phyloP scores from a whole-genome alignment of 2,113 vertebrate genomes.

The Scolopax mira region DNA sequence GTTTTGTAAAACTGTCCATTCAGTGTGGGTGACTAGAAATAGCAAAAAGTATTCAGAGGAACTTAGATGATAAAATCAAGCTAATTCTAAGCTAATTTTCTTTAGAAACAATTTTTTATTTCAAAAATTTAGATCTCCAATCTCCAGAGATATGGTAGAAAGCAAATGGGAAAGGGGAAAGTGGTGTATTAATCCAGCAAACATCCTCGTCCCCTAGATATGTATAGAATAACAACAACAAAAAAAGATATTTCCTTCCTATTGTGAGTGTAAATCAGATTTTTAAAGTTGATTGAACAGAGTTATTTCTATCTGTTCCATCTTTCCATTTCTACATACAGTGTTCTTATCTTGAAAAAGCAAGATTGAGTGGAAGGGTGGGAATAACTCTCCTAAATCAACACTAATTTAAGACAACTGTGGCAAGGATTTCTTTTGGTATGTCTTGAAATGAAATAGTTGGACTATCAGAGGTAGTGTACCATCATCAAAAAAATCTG shows the following conservation, averaged over 20 bases:
- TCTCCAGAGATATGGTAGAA: background rate
- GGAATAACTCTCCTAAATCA: background rate
- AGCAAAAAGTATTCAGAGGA: background rate
- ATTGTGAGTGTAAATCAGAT: background rate
- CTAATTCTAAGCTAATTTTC: background rate
- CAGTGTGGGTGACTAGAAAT: background rate
- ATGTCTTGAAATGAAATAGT: background rate
- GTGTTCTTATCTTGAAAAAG: background rate
- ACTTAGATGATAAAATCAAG: background rate
- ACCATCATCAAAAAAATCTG: background rate
- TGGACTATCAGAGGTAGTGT: background rate
- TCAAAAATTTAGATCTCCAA: background rate
- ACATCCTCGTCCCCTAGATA: background rate
- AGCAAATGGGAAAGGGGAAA: background rate
- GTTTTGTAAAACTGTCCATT: background rate
- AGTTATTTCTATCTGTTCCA: slow-evolving; percentile 12
- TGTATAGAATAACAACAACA: background rate
- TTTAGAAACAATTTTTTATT: background rate
- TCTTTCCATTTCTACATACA: background rate
- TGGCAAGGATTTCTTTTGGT: background rate
- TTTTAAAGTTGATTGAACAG: background rate
- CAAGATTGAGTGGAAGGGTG: background rate
- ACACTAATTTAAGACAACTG: background rate
- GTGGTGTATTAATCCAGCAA: background rate
- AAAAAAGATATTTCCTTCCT: background rate